A percentile compares a stretch with the other conserved stretches of the same genome.
phyloP scores from a whole-genome alignment of 2,797 vertebrate species.

The Diplodus puntazzo region DNA sequence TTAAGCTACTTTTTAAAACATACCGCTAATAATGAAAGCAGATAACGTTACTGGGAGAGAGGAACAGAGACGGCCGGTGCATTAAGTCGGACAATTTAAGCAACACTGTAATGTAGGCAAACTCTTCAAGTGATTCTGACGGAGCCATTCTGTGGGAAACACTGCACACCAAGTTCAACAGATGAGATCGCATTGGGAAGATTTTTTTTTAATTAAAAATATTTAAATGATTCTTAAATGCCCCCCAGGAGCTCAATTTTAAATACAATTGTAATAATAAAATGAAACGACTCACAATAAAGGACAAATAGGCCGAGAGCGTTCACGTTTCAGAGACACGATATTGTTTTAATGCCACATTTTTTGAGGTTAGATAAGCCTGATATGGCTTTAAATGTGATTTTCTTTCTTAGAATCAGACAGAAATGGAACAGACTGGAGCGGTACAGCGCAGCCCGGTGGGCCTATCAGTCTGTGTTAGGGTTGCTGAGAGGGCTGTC shows the following conservation, averaged over 20 bases:
- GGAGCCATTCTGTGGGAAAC: too few relatives aligned
- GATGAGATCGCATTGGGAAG: background rate
- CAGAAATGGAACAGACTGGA: conserved; percentile 51
- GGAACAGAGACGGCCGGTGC: too few relatives aligned
- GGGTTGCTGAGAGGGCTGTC: conserved; percentile 70
- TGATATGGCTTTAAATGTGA: conserved; percentile 46
- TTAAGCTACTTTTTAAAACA: too few relatives aligned
- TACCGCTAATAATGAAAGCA: too few relatives aligned
- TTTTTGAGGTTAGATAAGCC: background rate
- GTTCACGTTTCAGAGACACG: background rate
- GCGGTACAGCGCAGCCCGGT: conserved; percentile 47
- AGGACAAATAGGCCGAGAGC: background rate
- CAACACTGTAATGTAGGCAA: too few relatives aligned
- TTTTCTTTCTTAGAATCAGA: conserved; percentile 40
- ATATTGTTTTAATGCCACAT: background rate
- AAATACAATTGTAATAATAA: background rate
- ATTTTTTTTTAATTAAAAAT: background rate
- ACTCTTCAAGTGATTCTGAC: too few relatives aligned
- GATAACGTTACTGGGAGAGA: too few relatives aligned
- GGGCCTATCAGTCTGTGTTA: conserved; percentile 85
- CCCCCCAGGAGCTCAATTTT: background rate
- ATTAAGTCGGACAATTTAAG: too few relatives aligned
- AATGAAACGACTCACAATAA: background rate
- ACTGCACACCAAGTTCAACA: background rate
- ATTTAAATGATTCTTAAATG: background rate